phyloP scores from a whole-genome alignment of 2,888 invertebrate genomes.

The Ophion ellenae region DNA sequence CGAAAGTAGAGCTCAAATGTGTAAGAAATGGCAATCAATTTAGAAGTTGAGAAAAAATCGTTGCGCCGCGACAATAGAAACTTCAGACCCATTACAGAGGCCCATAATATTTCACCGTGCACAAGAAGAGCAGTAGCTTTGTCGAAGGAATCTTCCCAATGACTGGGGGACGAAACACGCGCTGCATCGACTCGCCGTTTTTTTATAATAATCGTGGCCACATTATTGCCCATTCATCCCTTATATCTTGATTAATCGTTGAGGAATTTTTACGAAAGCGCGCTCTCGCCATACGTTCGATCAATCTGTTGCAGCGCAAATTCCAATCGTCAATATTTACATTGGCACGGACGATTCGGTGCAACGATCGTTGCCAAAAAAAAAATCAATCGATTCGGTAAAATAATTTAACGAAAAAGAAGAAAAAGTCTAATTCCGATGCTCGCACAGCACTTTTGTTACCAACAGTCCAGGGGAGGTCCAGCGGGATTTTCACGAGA shows the following conservation, averaged over 20 bases:
- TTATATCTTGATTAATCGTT: conserved; percentile 24
- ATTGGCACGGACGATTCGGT: no score
- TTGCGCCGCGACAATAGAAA: no score
- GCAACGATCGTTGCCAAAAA: no score
- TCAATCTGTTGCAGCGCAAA: no score
- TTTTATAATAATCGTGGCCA: conserved; percentile 65
- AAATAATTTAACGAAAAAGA: background rate
- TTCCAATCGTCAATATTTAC: no score
- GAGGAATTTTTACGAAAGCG: no score
- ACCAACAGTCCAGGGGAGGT: conserved; percentile 38
- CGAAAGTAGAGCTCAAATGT: no score
- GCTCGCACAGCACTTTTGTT: background rate
- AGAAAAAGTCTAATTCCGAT: background rate
- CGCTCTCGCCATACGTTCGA: no score
- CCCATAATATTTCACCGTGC: conserved; percentile 59
- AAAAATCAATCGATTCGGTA: background rate
- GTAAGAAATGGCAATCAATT: no score
- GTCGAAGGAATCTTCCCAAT: conserved; percentile 62
- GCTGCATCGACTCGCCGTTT: conserved; percentile 41
- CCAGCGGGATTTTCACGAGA: conserved; percentile 3
- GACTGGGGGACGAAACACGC: conserved; percentile 44
- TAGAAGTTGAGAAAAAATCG: no score
- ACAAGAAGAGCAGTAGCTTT: conserved; percentile 56
- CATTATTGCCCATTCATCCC: conserved; percentile 72
- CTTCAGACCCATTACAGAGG: background rate